Evolutionary conservation across 1,140 invertebrate species (phyloP), one percentile per base, ranked within the genome.

Genomic region (Heliconius himera): DNA sequence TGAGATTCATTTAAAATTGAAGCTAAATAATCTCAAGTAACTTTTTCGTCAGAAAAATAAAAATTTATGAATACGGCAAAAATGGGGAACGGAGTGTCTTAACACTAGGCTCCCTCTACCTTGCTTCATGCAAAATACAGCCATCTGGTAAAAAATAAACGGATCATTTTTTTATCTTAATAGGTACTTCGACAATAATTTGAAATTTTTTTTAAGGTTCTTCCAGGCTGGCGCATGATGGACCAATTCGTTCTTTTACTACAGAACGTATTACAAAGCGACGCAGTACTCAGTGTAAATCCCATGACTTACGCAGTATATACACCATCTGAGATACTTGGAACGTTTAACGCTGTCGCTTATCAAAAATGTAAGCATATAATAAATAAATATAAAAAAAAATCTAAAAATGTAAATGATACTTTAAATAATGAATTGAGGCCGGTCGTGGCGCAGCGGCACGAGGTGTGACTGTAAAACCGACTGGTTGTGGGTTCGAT

Each of bases 281-380:
- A 98, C 91, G 95, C 96, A 4, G 91, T 96, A 1, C 89, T 94
- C 13, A 95, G 94, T 9, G 96, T 96, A 0, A 97, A 98, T 87
- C 96, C 97, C 2, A 97, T 98, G 92, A 97, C 96, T n/a, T 94
- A 96, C 49, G 95, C 95, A 2, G 97, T 98, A 2, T 90, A 95
- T 73, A 96, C 96, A 74, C 97, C 97, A 2, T 93, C 95, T 1
- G 96, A 98, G 89, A 97, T 98, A 76, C 92, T 95, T 6, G 95
- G 95, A 46, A 96, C 98, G 8, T 98, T 98, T 88, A 98, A 99
- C 88, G 95, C 94, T 4, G 97, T 98, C 26, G 97, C 97, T 1
- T 99, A 98, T 88, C 95, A 95, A 73, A 96, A 96, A 91, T 95
- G 96, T 96, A 89, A 93, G 91, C 85, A 74, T 56, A 11, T n/a